Base-by-base conservation (phyloP, 2,888 invertebrate genomes). In the Caradrina clavipalpis region DNA sequence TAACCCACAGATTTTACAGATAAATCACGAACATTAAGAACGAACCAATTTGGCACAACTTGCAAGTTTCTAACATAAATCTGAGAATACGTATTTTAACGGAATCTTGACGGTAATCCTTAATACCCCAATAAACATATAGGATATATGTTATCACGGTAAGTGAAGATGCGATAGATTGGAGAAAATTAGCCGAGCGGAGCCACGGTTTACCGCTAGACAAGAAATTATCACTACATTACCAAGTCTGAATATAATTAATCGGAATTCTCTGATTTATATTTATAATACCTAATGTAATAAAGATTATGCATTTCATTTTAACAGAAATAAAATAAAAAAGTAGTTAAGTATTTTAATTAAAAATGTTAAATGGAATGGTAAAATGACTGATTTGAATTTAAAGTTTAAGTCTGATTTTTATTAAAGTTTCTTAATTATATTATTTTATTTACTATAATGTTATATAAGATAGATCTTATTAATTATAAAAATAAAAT, bases 111-210 rank as follows among this genome's bases (percentile, higher is more conserved):
- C 80, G 21, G 80, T 76, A 60, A 78, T 80, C 78, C 62, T 78
- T 47, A 66, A 70, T 80, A 78, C 80, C 55, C 80, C 71, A 83
- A 65, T 83, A 68, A 69, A 65, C 82, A 82, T 75, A 83, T 78
- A 53, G 84, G 74, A 78, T 76, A 78, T 76, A 59, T 42, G 26
- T 59, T 69, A 63, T 50, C 66, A 73, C 69, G 82, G 63, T 71
- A 76, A 60, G 60, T 63, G 57, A 54, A 83, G 69, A 76, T 35
- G 22, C 70, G 63, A 83, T 81, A 77, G 69, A 82, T 81, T 74
- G 69, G 54, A 47, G 35, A 47, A 39, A 39, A 21, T 61, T 78
- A 71, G 55, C 67, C 63, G 65, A 81, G 58, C 73, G 73, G 26
- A 76, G 55, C 76, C 55, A 66, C 17, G 49, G 26, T 62, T 50